Conservation (phyloP, 2,797 vertebrate genomes). For the Acridotheres tristis region DNA sequence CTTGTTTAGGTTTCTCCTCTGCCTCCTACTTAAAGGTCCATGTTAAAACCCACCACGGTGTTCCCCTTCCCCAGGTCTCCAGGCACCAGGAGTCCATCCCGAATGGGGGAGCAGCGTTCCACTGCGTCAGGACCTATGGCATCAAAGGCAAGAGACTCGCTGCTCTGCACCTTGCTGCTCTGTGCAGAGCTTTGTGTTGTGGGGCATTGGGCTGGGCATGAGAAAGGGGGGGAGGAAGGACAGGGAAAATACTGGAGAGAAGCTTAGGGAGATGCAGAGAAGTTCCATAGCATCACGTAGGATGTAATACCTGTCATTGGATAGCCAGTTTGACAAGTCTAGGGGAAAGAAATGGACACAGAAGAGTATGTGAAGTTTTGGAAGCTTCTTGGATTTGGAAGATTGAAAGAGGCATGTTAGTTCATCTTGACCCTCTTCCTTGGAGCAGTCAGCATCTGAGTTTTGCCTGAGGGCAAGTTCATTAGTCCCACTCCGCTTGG, state of each 20-base stretch:
- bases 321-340: accelerated
- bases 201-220: constrained; percentile 60
- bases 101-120: constrained; percentile 98
- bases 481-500: not conserved
- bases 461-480: not conserved
- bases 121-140: constrained; percentile 98
- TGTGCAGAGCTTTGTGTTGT: constrained; percentile 71
- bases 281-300: not conserved
- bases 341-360: not conserved
- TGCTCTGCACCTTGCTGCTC: constrained; percentile 80
- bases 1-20: constrained; percentile 99
- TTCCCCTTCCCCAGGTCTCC: constrained; percentile 90
- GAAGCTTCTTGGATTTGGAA: not conserved
- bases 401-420: not conserved
- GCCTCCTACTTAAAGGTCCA: constrained; percentile 99
- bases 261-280: not conserved
- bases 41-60: constrained; percentile 99
- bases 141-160: constrained; percentile 97
- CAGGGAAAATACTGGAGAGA: not conserved
- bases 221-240: constrained; percentile 58
- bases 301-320: not conserved
- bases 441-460: not conserved
- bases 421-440: not conserved
- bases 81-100: constrained; percentile 93
- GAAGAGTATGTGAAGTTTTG: not conserved